Base-by-base conservation (phyloP, 2,888 invertebrate species). In the Drosophila pseudotalamancana region DNA sequence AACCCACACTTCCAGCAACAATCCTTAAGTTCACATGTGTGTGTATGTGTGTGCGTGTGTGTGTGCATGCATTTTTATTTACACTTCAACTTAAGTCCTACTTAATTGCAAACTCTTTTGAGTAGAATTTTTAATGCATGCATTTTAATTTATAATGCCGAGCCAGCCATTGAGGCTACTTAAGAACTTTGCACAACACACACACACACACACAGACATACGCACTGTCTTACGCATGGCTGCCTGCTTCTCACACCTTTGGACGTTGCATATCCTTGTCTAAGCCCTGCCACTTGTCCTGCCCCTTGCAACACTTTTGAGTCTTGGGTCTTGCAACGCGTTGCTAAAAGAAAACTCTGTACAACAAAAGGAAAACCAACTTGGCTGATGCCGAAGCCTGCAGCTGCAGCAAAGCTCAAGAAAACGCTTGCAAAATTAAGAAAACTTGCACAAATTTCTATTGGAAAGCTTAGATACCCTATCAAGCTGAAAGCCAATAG, bases 71-170 rank as follows among this genome's bases (percentile, higher is more conserved):
- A 86, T 83, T 83, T 88, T 88, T 83, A 83, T 83, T 83, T 83
- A 84, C 83, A 83, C 83, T 84, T 88, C 62, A 88, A 88, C 83
- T 84, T 84, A 84, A 84, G 83, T 84, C 82, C 77, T 88, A 84
- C 83, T 84, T 84, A 84, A 84, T 84, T 84, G 83, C 78, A 84
- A 84, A 86, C 83, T 84, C 87, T 88, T 83, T 84, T 88, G 53
- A 65, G 70, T 77, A 77, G 88, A 84, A 84, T 84, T 88, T 88
- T 89, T 88, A 88, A 88, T 89, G 87, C 69, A 75, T 89, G 89
- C 80, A 88, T 89, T 88, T 88, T 89, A 88, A 88, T 88, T 88
- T 88, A 84, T 89, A 88, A 88, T 86, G 81, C 84, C 78, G 59
- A 77, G 72, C 61, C 67, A 70, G 65, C 77, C 80, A 70, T 77